Evolutionary conservation across 2,888 invertebrate species (phyloP).

Genomic region (Xestobium rufovillosum): DNA sequence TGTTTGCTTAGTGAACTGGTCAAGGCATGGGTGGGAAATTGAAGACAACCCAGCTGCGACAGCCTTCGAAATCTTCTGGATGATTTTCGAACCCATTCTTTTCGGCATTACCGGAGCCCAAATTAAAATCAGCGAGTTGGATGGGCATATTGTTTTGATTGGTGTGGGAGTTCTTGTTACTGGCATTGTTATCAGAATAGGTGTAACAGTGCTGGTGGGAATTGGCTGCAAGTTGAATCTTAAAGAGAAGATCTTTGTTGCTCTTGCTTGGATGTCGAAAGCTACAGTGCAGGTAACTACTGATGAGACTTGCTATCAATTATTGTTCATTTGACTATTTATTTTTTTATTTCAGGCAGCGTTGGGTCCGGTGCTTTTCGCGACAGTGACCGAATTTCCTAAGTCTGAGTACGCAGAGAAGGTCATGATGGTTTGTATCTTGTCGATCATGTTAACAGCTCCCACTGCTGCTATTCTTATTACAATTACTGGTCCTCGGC

Average conservation of each 20-base stretch:
- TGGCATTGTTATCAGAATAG: conserved; percentile 59
- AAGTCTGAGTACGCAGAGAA: conserved; percentile 57
- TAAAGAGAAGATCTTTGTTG: conserved; percentile 86
- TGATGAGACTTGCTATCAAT: no score
- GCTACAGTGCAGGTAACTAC: conserved; percentile 84
- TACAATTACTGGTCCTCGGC: conserved; percentile 66
- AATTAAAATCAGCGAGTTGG: conserved; percentile 68
- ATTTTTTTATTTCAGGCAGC: conserved; percentile 67
- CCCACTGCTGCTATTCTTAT: conserved; percentile 78
- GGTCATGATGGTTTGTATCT: conserved; percentile 68
- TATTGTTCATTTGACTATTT: no score
- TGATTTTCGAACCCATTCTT: conserved; percentile 90
- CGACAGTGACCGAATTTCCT: conserved; percentile 47
- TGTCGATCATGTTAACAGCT: conserved; percentile 78
- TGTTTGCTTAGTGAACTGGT: conserved; percentile 74
- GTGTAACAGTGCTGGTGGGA: conserved; percentile 59
- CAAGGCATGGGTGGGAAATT: conserved; percentile 75
- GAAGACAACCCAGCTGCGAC: conserved; percentile 83
- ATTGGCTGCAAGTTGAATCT: conserved; percentile 74
- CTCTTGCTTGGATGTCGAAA: conserved; percentile 91
- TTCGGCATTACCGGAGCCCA: conserved; percentile 91
- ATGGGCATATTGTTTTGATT: conserved; percentile 59
- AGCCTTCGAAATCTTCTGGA: conserved; percentile 89
- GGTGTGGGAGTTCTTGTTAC: conserved; percentile 62
- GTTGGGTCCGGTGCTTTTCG: conserved; percentile 68